Evolutionary conservation across 35 echinoderm and acorn worm species (phyloP).

Genomic region (Heliocidaris erythrogramma): DNA sequence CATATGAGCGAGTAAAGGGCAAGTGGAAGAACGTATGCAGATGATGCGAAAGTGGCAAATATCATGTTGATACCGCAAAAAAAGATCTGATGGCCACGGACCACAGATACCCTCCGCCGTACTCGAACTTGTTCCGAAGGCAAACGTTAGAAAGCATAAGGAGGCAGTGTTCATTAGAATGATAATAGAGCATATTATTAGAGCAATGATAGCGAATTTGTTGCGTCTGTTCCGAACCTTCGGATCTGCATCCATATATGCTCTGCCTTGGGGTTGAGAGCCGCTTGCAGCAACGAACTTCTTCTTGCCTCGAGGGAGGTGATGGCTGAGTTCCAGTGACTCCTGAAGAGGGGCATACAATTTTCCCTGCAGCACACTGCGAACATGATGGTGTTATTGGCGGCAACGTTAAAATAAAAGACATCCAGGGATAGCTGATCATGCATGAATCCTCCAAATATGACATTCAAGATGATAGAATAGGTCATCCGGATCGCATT

Average conservation of each 20-base stretch:
- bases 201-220: background rate
- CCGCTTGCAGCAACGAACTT: background rate
- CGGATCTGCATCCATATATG: background rate
- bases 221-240: background rate
- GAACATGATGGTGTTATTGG: background rate
- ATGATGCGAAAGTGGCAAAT: background rate
- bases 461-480: background rate
- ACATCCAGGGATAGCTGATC: background rate
- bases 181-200: background rate
- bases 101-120: background rate
- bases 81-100: background rate
- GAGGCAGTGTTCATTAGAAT: background rate
- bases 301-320: background rate
- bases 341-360: background rate
- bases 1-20: constrained; percentile 22
- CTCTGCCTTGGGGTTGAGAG: background rate
- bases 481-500: background rate
- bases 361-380: background rate
- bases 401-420: background rate
- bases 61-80: background rate
- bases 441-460: background rate
- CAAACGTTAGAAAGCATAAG: background rate
- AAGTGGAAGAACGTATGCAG: background rate
- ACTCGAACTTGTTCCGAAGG: background rate
- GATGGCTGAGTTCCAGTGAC: background rate